These are phyloP conservation scores for Didymodactylos carnosus DNA, from an alignment of 2,888 invertebrate species.

Conservation along the genomic window DNA sequence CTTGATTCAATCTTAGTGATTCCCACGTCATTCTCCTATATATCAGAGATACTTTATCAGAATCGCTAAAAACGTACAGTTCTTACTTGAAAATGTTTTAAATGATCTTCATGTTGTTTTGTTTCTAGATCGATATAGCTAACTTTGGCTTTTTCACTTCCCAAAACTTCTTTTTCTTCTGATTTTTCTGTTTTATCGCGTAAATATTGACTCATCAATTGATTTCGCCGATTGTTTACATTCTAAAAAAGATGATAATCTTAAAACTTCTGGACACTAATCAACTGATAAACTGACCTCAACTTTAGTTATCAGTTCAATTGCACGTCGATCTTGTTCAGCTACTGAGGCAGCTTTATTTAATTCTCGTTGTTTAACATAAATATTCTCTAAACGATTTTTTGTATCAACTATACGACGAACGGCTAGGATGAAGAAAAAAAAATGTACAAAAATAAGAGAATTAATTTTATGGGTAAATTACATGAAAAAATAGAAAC, in stretches of 20 bases:
- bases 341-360: slow-evolving; percentile 25
- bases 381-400: slow-evolving; percentile 24
- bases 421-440: slow-evolving; percentile 20
- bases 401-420: slow-evolving; percentile 27
- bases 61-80: too few relatives aligned
- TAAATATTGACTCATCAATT: slow-evolving; percentile 16
- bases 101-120: slow-evolving; percentile 28
- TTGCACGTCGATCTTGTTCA: slow-evolving; percentile 25
- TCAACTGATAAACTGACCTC: slow-evolving; percentile 18
- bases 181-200: slow-evolving; percentile 22
- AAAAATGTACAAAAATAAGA: not conserved
- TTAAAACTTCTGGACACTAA: not conserved
- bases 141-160: slow-evolving; percentile 22
- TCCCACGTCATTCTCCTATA: too few relatives aligned
- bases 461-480: too few relatives aligned
- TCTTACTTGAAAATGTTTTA: slow-evolving; percentile 29
- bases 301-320: slow-evolving; percentile 25
- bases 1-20: too few relatives aligned
- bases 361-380: slow-evolving; percentile 23
- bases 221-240: not conserved
- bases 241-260: not conserved
- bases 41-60: not conserved
- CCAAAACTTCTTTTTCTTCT: slow-evolving; percentile 22
- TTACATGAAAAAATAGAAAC: too few relatives aligned
- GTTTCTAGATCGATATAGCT: slow-evolving; percentile 22